Percentiles rank a stretch among this genome's conserved stretches.
These are phyloP conservation scores for Pristionchus fissidentatus DNA, from an alignment of 2,888 invertebrate species.

Conservation along the genomic window DNA sequence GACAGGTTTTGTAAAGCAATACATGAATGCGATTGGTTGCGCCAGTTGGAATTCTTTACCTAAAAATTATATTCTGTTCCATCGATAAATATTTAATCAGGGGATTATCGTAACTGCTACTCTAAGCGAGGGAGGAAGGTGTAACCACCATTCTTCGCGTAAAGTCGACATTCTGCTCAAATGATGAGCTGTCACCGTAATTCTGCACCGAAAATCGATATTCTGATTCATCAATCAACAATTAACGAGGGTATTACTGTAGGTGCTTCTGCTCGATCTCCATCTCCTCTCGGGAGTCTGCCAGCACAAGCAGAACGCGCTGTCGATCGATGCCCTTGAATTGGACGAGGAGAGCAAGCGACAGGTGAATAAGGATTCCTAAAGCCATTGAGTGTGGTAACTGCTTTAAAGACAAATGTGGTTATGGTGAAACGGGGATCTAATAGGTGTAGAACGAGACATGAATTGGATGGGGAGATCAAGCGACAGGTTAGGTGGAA, in stretches of 20 bases:
- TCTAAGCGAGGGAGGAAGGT: too few species aligned
- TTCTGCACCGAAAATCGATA: neutral
- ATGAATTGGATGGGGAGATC: neutral
- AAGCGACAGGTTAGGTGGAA: neutral
- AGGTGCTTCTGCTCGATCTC: conserved; percentile 87
- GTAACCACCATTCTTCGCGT: too few species aligned
- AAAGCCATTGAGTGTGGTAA: too few species aligned
- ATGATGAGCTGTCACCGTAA: neutral
- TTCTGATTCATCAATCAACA: neutral
- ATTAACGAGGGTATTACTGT: neutral
- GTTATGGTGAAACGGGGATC: neutral
- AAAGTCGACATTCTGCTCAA: too few species aligned
- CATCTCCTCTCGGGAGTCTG: conserved; percentile 84
- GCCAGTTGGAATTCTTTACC: too few species aligned
- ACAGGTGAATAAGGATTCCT: conserved; percentile 53
- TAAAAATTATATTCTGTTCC: too few species aligned
- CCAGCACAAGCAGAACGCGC: conserved; percentile 56
- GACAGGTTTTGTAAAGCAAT: too few species aligned
- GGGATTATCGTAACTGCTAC: too few species aligned
- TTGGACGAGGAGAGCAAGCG: conserved; percentile 54
- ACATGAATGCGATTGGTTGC: too few species aligned
- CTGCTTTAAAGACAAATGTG: neutral
- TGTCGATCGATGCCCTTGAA: conserved; percentile 53
- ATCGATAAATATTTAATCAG: too few species aligned
- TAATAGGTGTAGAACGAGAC: neutral